Percentiles rank a stretch among this genome's conserved stretches.
These are phyloP conservation scores for Drosophila nikananu DNA, from an alignment of 1,140 invertebrate genomes.

Conservation along the genomic window DNA sequence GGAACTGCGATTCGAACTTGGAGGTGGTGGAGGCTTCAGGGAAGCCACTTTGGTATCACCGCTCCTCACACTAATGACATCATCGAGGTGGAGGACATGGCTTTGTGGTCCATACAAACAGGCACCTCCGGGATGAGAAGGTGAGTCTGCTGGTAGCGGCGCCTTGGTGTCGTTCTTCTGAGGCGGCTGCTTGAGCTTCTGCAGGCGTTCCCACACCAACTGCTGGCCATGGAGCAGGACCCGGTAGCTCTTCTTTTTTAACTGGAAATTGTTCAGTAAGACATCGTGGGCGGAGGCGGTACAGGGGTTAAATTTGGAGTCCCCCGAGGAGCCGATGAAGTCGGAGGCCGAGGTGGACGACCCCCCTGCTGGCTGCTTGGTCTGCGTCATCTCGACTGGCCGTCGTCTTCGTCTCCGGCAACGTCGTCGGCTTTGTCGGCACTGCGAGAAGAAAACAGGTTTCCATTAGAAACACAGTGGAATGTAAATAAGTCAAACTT, in stretches of 20 bases:
- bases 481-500: neutral
- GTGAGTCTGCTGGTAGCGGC: slow-evolving; percentile 40
- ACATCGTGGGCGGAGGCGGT: slow-evolving; percentile 68
- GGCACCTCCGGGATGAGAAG: slow-evolving; percentile 47
- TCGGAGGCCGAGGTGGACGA: slow-evolving; percentile 34
- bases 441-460: slow-evolving; percentile 64
- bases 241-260: slow-evolving; percentile 88
- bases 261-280: slow-evolving; percentile 88
- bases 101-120: slow-evolving; percentile 60
- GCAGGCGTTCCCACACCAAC: slow-evolving; percentile 87
- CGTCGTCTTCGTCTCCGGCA: slow-evolving; percentile 59
- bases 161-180: slow-evolving; percentile 84
- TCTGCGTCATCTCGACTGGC: slow-evolving; percentile 57
- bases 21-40: slow-evolving; percentile 39
- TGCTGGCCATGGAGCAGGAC: slow-evolving; percentile 89
- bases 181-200: slow-evolving; percentile 69
- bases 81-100: slow-evolving; percentile 72
- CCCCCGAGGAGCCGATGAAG: slow-evolving; percentile 10
- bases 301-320: slow-evolving; percentile 14
- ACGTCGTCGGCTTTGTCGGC: slow-evolving; percentile 54
- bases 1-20: slow-evolving; percentile 12
- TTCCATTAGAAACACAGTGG: slow-evolving; percentile 60
- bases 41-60: slow-evolving; percentile 68
- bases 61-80: slow-evolving; percentile 66
- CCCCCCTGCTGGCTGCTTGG: slow-evolving; percentile 48